A percentile compares a stretch with the other conserved stretches of the same genome.
Evolutionary conservation across 2,113 vertebrate species (phyloP).

Genomic region (Odocoileus hemionus): DNA sequence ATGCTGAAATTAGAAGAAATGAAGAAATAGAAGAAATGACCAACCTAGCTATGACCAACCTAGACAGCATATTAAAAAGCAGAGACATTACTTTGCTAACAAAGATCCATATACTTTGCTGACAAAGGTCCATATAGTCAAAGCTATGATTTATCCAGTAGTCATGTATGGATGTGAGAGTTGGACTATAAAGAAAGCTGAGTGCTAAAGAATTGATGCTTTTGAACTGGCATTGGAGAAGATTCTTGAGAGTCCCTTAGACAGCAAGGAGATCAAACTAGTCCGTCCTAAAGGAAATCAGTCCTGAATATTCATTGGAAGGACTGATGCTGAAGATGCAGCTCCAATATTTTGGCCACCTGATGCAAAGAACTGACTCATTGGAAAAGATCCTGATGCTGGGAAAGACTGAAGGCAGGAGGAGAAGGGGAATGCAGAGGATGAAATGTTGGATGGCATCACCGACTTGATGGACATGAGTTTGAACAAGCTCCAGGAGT

Average conservation of each 20-base stretch:
- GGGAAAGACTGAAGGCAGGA: neutral
- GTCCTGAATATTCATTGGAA: neutral
- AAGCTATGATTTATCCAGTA: neutral
- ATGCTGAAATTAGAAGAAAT: no score
- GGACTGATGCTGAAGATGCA: neutral
- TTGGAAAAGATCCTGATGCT: neutral
- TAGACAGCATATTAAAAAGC: neutral
- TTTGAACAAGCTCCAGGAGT: neutral
- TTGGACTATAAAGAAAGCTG: neutral
- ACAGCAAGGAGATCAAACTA: neutral
- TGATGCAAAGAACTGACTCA: neutral
- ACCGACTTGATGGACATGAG: fast-evolving
- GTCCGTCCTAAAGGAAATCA: neutral
- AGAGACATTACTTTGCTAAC: neutral
- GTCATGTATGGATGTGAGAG: neutral
- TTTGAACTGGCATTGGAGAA: neutral
- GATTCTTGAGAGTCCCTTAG: neutral
- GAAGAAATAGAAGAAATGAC: neutral
- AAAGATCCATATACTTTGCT: neutral
- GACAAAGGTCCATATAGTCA: neutral
- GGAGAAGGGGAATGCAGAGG: neutral
- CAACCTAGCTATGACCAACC: neutral
- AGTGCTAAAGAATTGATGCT: neutral
- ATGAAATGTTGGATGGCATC: neutral
- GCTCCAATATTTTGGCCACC: neutral